phyloP scores from a whole-genome alignment of 2,113 vertebrate species.

The Cebus imitator region DNA sequence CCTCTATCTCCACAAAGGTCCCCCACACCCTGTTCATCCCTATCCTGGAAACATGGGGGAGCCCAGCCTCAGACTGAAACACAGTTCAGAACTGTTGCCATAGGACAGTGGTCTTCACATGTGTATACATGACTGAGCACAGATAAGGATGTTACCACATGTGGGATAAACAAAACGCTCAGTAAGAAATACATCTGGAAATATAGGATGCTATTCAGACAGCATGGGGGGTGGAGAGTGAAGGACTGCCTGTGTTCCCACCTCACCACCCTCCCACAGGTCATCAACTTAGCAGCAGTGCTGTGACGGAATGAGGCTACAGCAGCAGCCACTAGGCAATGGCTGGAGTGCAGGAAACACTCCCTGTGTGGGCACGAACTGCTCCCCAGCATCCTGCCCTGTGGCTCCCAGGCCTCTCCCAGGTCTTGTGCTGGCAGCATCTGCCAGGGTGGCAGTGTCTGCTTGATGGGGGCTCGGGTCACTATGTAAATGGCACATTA shows the following conservation, averaged over 20 bases:
- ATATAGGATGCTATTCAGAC: not conserved
- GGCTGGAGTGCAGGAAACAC: not conserved
- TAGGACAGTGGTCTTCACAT: not conserved
- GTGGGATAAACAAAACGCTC: not conserved
- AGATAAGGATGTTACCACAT: not conserved
- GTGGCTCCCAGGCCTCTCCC: not conserved
- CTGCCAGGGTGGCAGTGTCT: not conserved
- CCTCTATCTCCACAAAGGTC: not conserved
- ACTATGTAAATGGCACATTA: not conserved
- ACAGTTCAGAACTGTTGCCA: too few relatives aligned
- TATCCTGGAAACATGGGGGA: not conserved
- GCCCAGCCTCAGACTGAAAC: not conserved
- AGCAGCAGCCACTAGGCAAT: not conserved
- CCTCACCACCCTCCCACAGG: rapidly evolving
- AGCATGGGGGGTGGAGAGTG: rapidly evolving
- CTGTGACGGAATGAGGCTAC: not conserved
- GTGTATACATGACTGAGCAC: not conserved
- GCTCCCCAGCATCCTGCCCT: not conserved
- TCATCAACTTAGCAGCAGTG: not conserved
- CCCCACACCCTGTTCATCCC: rapidly evolving
- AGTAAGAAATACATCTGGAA: not conserved
- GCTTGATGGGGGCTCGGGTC: not conserved
- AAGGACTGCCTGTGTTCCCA: rapidly evolving
- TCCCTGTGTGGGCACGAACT: not conserved
- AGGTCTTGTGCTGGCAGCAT: not conserved